Conservation (phyloP, 2,888 invertebrate genomes). For the Sepiola atlantica region DNA sequence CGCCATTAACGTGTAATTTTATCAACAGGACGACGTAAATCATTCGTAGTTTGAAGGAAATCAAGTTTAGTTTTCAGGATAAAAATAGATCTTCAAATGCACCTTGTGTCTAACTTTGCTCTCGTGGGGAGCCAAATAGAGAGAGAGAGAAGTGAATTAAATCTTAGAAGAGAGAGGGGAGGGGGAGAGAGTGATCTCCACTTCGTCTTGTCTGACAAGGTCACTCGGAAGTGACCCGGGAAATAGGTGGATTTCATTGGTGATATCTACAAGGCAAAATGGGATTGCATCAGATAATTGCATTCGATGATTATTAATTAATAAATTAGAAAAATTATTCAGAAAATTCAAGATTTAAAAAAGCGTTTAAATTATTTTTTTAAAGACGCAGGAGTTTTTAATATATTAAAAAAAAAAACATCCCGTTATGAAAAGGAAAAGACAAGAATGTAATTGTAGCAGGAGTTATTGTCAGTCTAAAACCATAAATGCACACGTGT, state of each 20-base stretch:
- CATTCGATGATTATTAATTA: not conserved
- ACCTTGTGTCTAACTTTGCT: too few relatives aligned
- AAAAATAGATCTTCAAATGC: too few relatives aligned
- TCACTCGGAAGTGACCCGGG: slow-evolving; percentile 32
- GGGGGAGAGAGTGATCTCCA: not conserved
- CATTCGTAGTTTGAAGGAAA: too few relatives aligned
- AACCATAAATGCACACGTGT: not conserved
- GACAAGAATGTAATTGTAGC: not conserved
- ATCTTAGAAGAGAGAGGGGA: not conserved
- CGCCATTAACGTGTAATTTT: too few relatives aligned
- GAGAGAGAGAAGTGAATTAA: not conserved
- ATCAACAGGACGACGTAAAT: not conserved
- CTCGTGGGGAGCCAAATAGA: too few relatives aligned
- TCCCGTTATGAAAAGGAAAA: not conserved
- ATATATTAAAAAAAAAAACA: too few relatives aligned
- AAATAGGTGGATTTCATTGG: not conserved
- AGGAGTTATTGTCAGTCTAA: not conserved
- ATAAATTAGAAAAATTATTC: too few relatives aligned
- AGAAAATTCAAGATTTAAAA: not conserved
- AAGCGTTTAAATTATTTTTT: not conserved
- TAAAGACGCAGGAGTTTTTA: not conserved
- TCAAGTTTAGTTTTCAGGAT: too few relatives aligned
- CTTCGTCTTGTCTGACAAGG: not conserved
- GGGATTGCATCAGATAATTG: not conserved
- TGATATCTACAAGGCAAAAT: too few relatives aligned